phyloP scores from a whole-genome alignment of 2,888 invertebrate species.

The Euspilapteryx auroguttella region DNA sequence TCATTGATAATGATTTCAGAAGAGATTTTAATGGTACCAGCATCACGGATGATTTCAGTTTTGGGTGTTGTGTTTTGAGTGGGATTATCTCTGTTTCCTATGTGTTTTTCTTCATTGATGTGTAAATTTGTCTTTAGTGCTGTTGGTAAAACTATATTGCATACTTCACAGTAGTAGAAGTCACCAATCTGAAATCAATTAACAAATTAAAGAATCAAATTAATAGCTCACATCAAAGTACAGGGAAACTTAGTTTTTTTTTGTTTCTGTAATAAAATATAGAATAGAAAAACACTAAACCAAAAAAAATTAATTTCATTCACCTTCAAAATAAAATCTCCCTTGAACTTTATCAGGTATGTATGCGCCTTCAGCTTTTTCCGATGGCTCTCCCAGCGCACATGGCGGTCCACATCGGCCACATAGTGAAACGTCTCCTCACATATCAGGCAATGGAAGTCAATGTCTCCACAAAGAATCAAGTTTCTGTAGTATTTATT shows the following conservation, averaged over 20 bases:
- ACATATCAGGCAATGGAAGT: constrained; percentile 26
- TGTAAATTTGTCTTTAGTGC: constrained; percentile 14
- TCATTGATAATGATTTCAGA: constrained; percentile 14
- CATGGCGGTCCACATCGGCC: constrained; percentile 21
- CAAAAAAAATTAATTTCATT: too few species aligned
- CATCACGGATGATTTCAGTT: constrained; percentile 9
- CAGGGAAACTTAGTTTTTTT: too few species aligned
- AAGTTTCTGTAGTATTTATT: constrained; percentile 24
- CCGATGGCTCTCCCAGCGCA: constrained; percentile 28
- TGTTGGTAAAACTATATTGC: constrained; percentile 15
- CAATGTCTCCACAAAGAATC: constrained; percentile 24
- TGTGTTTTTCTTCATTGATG: constrained; percentile 15
- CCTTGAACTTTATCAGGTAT: constrained; percentile 16
- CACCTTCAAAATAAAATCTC: constrained; percentile 27
- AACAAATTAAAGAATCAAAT: too few species aligned
- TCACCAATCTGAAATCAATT: constrained; percentile 19
- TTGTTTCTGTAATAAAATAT: too few species aligned
- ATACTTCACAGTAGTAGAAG: constrained; percentile 24
- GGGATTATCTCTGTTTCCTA: constrained; percentile 13
- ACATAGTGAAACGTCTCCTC: constrained; percentile 16
- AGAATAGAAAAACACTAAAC: too few species aligned
- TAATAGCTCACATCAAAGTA: too few species aligned
- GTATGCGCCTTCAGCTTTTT: constrained; percentile 15
- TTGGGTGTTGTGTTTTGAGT: constrained; percentile 6
- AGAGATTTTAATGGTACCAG: constrained; percentile 13